Percentiles rank a stretch among this genome's conserved stretches.
phyloP scores from a whole-genome alignment of 2,888 invertebrate species.

The Conus canariensis region DNA sequence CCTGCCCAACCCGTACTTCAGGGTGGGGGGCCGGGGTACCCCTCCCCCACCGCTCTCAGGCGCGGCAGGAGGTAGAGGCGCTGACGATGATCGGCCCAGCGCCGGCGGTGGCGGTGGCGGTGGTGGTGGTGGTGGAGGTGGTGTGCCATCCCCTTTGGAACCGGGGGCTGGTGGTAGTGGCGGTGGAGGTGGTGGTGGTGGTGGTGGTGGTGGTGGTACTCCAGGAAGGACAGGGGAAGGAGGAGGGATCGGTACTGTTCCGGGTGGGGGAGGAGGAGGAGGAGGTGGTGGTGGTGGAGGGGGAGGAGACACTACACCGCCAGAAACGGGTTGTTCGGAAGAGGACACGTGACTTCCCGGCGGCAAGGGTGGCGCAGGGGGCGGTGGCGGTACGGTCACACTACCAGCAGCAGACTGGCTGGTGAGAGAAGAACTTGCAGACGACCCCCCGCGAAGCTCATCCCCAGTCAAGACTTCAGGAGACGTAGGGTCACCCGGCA shows the following conservation, averaged over 20 bases:
- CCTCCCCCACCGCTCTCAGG: neutral
- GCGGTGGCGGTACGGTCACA: neutral
- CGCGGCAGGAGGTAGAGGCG: constrained; percentile 52
- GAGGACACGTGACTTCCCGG: neutral
- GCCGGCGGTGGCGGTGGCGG: neutral
- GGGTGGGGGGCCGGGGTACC: constrained; percentile 3
- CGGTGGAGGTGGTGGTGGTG: constrained; percentile 47
- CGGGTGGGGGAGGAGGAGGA: constrained; percentile 61
- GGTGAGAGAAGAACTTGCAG: neutral
- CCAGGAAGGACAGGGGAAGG: constrained; percentile 56
- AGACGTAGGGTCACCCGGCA: neutral
- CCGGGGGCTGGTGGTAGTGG: neutral
- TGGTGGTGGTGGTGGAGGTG: neutral
- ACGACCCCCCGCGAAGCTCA: neutral
- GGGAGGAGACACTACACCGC: constrained; percentile 46
- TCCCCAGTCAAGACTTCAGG: neutral
- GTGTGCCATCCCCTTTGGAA: neutral
- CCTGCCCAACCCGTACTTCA: constrained; percentile 39
- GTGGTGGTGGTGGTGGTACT: constrained; percentile 63
- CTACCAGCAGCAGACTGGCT: neutral
- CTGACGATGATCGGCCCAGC: neutral
- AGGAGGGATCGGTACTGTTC: constrained; percentile 62
- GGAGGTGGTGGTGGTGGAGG: constrained; percentile 76
- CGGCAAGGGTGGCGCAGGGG: neutral
- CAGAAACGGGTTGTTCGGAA: neutral